Base-by-base conservation (phyloP, 2,888 invertebrate species). In the Macrostomum cliftonense region DNA sequence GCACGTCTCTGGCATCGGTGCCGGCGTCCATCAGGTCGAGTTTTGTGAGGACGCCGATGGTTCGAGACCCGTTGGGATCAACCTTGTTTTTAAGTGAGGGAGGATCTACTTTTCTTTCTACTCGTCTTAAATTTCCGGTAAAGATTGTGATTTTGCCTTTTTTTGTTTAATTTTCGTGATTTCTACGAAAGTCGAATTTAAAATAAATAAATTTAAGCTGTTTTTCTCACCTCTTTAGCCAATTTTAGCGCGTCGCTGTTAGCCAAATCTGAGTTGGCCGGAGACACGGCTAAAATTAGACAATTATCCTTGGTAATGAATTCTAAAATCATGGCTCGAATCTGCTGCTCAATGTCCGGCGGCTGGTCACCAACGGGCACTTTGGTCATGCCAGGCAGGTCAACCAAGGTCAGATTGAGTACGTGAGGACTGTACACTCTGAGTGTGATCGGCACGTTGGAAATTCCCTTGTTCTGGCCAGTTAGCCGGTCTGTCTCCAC, bases 11-110 rank as follows among this genome's bases (percentile, higher is more conserved):
- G 5, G 97, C 97, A 74, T 99, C 97, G 16, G 97, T 97, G 48
- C 97, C 97, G 65, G 97, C 93, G 70, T 99, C 97, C 95, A 99
- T 97, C 71, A 99, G 77, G 76, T 99, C 97, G 59, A 99, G 74
- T 71, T 99, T 97, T 46, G 97, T 99, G 56, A 99, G 86, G 37
- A 99, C 97, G 70, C 97, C 97, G 70, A 99, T 97, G 13, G 97
- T 97, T 61, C 97, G 81, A 42, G 91, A 77, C 72, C 87, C 87
- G 19, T 52, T 40, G 12, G 52, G 52, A 37, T 51, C 51, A 13
- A 49, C 51, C 37, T 28, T 4, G 28, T 4, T 28, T 4, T 4
- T 4, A 28, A n/a, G n/a, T n/a, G n/a, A n/a, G n/a, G n/a, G n/a
- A n/a, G n/a, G n/a, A n/a, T n/a, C n/a, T n/a, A n/a, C n/a, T n/a